phyloP scores from a whole-genome alignment of 2,113 vertebrate species.

The Plectropomus leopardus region DNA sequence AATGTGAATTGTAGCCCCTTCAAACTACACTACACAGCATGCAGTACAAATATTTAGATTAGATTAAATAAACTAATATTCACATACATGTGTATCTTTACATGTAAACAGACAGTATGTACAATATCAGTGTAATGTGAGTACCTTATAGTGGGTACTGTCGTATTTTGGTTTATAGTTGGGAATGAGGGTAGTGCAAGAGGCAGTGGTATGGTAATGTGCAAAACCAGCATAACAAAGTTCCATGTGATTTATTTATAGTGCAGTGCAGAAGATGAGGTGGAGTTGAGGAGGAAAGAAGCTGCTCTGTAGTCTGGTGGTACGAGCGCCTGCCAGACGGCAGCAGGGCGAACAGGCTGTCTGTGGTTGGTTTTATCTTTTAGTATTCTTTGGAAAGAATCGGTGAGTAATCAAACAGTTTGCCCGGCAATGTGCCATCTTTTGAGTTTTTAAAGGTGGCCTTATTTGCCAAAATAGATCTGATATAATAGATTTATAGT shows the following conservation, averaged over 20 bases:
- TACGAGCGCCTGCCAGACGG: background rate
- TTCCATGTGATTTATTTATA: background rate
- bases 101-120: background rate
- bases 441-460: background rate
- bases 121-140: background rate
- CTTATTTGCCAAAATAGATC: background rate
- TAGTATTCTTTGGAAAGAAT: background rate
- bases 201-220: background rate
- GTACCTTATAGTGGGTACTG: background rate
- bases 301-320: constrained; percentile 7
- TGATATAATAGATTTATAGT: too few relatives aligned
- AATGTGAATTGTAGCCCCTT: background rate
- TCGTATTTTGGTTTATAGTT: background rate
- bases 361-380: background rate
- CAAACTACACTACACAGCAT: background rate
- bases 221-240: background rate
- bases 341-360: background rate
- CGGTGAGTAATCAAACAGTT: background rate
- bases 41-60: background rate
- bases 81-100: background rate
- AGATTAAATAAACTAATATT: background rate
- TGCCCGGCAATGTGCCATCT: background rate
- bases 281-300: background rate
- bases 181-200: background rate
- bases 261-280: background rate